Evolutionary conservation across 2,888 invertebrate genomes (phyloP), one percentile per base, ranked within the genome.

Genomic region (Coleophora flavipennella): DNA sequence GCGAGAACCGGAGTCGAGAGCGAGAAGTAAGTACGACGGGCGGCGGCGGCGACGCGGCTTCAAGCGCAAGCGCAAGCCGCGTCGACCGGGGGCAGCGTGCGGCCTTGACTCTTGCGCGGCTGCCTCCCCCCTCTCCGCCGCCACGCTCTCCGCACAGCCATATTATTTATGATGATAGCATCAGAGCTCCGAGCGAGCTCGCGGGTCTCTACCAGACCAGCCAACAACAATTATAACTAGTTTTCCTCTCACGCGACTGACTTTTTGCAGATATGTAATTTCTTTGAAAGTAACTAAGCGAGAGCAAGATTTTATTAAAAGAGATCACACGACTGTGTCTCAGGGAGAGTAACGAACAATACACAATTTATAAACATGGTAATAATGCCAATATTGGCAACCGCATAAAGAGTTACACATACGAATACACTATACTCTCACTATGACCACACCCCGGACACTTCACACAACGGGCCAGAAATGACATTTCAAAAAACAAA

Each of bases 21-120:
- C 3, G 20, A 20, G 20, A 20, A 20, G 20, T 20, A 20, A 58
- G 50, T 45, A 48, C 53, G 44, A 42, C 45, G 55, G 55, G 26
- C 14, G 20, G 72, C 72, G 31, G 25, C 20, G 38, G 11, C 44
- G 57, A 75, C 75, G 77, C 71, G 75, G 76, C 78, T 78, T 74
- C 76, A 75, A 76, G 77, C 75, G 71, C 77, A 13, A 13, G 33
- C 37, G 38, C 38, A 28, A 35, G 39, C 39, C 94, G 92, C 20
- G 94, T 93, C 80, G 94, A 91, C 72, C 83, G 88, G 87, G 89
- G 89, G 89, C 89, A 89, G 86, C 88, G 89, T 87, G 89, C 89
- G 89, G 87, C 90, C 90, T 90, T 90, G 90, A 90, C 89, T 89
- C 87, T 85, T 80, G 72, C 67, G 68, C 64, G 14, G 35, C 42